Evolutionary conservation across 2,888 invertebrate genomes (phyloP).

Genomic region (Willowsia nigromaculata): DNA sequence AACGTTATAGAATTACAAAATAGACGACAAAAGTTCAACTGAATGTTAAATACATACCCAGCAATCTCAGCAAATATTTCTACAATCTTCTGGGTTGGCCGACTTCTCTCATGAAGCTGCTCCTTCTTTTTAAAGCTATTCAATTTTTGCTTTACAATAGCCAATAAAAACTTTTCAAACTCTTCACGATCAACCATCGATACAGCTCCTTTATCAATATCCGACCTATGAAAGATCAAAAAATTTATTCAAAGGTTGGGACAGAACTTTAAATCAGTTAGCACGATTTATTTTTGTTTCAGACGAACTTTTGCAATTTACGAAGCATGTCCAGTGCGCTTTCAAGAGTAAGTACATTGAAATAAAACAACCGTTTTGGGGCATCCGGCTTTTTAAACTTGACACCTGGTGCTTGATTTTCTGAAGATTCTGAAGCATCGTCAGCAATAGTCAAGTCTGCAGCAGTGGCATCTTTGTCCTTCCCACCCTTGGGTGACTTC

Average conservation of each 20-base stretch:
- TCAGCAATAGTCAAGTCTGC: slow-evolving; percentile 20
- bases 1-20: not conserved
- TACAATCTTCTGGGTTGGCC: not conserved
- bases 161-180: slow-evolving; percentile 72
- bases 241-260: no score
- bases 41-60: slow-evolving; percentile 5
- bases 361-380: slow-evolving; percentile 23
- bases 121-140: slow-evolving; percentile 63
- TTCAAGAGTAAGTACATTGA: slow-evolving; percentile 72
- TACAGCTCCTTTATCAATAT: slow-evolving; percentile 29
- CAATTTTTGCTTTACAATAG: slow-evolving; percentile 67
- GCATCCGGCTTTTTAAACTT: slow-evolving; percentile 62
- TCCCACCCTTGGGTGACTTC: slow-evolving; percentile 15
- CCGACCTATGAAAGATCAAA: not conserved
- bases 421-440: slow-evolving; percentile 41
- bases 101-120: slow-evolving; percentile 64
- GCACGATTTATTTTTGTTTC: not conserved
- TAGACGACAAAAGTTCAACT: not conserved
- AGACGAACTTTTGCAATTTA: slow-evolving; percentile 60
- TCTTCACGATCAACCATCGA: not conserved
- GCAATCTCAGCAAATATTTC: slow-evolving; percentile 41
- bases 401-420: not conserved
- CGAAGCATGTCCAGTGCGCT: slow-evolving; percentile 61
- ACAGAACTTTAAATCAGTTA: no score
- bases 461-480: slow-evolving; percentile 55